These are phyloP conservation scores for Argyra leucocephala DNA, from an alignment of 2,888 invertebrate species.

Conservation along the genomic window DNA sequence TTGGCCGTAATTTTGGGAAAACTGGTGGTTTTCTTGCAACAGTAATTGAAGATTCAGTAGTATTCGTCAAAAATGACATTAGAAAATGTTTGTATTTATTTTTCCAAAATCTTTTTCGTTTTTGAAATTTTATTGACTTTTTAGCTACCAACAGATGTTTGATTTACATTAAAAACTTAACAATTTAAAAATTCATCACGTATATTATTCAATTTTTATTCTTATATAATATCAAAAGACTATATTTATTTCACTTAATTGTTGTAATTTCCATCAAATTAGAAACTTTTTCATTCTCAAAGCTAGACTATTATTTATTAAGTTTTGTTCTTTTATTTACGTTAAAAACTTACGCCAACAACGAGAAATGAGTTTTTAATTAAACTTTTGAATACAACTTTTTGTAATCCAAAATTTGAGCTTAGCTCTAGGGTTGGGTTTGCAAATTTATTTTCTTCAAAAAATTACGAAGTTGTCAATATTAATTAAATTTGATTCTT, in stretches of 20 bases:
- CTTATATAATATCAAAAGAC: background rate
- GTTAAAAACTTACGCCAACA: background rate
- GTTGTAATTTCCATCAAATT: background rate
- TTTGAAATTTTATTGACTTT: too few relatives aligned
- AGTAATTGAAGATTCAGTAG: slow-evolving; percentile 21
- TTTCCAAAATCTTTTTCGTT: too few relatives aligned
- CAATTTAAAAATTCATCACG: background rate
- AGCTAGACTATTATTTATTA: background rate
- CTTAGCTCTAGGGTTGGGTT: too few relatives aligned
- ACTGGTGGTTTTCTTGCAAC: slow-evolving; percentile 33
- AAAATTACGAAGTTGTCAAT: too few relatives aligned
- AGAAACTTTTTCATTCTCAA: background rate
- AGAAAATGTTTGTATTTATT: background rate
- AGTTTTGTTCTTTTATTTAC: slow-evolving; percentile 1
- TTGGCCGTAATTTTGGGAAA: slow-evolving; percentile 33
- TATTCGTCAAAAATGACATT: background rate
- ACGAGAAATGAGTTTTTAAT: too few relatives aligned
- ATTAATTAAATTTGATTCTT: too few relatives aligned
- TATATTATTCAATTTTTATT: background rate
- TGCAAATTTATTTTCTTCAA: too few relatives aligned
- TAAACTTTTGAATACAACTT: too few relatives aligned
- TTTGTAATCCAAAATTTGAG: too few relatives aligned
- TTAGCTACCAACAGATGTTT: background rate
- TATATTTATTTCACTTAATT: background rate
- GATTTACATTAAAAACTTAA: background rate